Base-by-base conservation (phyloP, 2,888 invertebrate genomes). In the Creontiades dilutus region DNA sequence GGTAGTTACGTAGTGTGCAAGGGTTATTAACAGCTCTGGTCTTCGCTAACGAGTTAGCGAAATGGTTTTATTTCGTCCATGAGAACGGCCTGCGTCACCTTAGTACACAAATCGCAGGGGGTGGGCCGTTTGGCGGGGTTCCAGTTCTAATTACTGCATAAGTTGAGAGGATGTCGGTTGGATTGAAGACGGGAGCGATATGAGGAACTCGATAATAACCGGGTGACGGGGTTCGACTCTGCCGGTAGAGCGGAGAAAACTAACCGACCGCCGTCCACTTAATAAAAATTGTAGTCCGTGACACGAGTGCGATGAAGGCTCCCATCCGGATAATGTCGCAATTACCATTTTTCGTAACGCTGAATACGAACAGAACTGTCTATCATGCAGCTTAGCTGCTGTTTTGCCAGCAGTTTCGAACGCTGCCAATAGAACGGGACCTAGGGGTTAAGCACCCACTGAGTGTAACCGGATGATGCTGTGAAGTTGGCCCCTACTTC, bases 281-380 rank as follows among this genome's bases (percentile, higher is more conserved):
- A 85, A 85, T 85, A 61, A 61, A 85, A 85, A 61, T 85, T 85
- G 57, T 61, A 61, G 61, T 61, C 61, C 61, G 61, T 85, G 61
- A 85, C 85, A 37, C 12, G 28, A 85, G 85, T 52, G 85, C 48
- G 85, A 85, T 52, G 82, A 52, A 48, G 82, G 82, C 14, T 13
- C 82, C 82, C 82, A 52, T 85, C 85, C 61, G 85, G 61, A 85
- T 85, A 85, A 85, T 61, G 57, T 61, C 85, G 61, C 85, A 85
- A 85, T 85, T 85, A 85, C n/a, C 37, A 85, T 85, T 37, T 68
- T 55, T 61, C 85, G 19, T 82, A 82, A 82, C 82, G 19, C 47
- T 52, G 48, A 82, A 52, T 19, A 82, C 82, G 9, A 46, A 37
- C 37, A 4, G 37, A 47, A 78, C 37, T 47, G 84, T 28, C 55